Conservation (phyloP, 2,888 invertebrate species). For the Erebia palarica region DNA sequence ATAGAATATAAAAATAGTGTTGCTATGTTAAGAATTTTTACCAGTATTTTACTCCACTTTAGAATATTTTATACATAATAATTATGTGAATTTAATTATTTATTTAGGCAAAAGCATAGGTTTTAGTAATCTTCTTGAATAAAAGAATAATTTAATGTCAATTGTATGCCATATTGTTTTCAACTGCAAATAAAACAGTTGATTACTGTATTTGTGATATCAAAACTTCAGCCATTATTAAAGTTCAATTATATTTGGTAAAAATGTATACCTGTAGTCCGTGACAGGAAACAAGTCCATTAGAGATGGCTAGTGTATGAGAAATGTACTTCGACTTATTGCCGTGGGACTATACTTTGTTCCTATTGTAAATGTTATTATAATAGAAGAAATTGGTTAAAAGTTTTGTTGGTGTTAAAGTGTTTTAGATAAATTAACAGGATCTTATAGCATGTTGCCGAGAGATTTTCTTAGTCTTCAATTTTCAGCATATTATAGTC, state of each 20-base stretch:
- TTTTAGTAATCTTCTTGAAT: not conserved
- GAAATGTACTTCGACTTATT: too few relatives aligned
- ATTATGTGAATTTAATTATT: slow-evolving; percentile 4
- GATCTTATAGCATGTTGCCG: not conserved
- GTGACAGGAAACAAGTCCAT: too few relatives aligned
- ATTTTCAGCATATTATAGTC: not conserved
- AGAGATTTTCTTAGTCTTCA: not conserved
- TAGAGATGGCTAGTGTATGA: too few relatives aligned
- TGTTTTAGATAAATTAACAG: not conserved
- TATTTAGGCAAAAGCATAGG: not conserved
- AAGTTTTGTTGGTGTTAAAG: not conserved
- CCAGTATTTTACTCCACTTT: slow-evolving; percentile 16
- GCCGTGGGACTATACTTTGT: not conserved
- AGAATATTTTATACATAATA: slow-evolving; percentile 2
- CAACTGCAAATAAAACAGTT: not conserved
- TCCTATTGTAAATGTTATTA: not conserved
- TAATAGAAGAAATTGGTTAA: not conserved
- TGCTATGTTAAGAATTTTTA: slow-evolving; percentile 12
- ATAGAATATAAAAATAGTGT: slow-evolving; percentile 1
- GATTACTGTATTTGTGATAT: not conserved
- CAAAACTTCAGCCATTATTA: not conserved
- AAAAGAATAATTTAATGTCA: not conserved
- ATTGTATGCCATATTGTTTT: not conserved
- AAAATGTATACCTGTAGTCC: not conserved
- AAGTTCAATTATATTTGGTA: not conserved